These are phyloP conservation scores for Octonoba sinensis DNA, from an alignment of 2,888 invertebrate species.

Conservation along the genomic window DNA sequence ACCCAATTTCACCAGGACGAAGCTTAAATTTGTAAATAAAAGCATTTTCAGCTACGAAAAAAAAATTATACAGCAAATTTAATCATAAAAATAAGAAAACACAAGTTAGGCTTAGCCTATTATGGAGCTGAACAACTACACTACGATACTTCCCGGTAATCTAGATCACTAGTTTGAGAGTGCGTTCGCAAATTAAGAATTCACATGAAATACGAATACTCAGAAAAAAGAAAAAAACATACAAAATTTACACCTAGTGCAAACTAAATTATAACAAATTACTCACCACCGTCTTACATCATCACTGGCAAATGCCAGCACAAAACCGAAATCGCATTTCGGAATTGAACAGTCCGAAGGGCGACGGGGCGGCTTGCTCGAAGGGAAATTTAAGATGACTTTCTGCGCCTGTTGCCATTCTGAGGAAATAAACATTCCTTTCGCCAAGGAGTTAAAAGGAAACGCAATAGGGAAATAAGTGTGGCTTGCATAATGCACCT, in stretches of 20 bases:
- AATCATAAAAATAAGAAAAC: conserved; percentile 8
- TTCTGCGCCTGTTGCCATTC: conserved; percentile 46
- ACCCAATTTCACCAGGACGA: background rate
- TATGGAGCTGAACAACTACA: conserved; percentile 55
- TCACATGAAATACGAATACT: background rate
- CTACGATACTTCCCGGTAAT: conserved; percentile 61
- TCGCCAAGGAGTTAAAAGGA: background rate
- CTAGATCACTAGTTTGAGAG: conserved; percentile 53
- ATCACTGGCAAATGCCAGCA: conserved; percentile 57
- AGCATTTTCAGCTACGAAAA: too few relatives aligned
- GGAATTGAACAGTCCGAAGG: conserved; percentile 55
- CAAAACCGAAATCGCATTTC: conserved; percentile 46
- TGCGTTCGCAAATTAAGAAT: background rate
- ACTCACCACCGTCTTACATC: conserved; percentile 51
- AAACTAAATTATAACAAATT: conserved; percentile 12
- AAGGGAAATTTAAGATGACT: conserved; percentile 63
- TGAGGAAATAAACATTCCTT: conserved; percentile 10
- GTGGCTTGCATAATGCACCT: background rate
- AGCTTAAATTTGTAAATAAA: too few relatives aligned
- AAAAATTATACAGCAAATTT: too few relatives aligned
- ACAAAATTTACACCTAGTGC: background rate
- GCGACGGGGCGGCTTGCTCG: conserved; percentile 40
- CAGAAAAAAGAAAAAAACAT: too few relatives aligned
- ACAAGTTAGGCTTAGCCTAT: conserved; percentile 58
- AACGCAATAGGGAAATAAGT: too few relatives aligned